phyloP scores from a whole-genome alignment of 2,888 invertebrate genomes.

The Alcis repandata region DNA sequence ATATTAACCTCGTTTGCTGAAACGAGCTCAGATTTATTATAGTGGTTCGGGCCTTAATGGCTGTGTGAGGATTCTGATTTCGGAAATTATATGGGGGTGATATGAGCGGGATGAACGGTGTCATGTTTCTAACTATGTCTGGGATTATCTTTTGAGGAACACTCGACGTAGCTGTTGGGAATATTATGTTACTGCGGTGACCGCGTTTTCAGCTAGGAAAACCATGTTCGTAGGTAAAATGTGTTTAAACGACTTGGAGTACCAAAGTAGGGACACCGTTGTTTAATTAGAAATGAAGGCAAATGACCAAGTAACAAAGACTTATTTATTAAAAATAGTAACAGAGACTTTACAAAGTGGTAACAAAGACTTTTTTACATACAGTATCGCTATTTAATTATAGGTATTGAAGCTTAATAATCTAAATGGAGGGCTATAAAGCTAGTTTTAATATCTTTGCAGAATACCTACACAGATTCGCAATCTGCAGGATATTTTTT shows the following conservation, averaged over 20 bases:
- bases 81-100: conserved; percentile 25
- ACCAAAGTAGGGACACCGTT: no score
- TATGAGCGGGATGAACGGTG: conserved; percentile 11
- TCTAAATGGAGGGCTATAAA: no score
- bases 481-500: no score
- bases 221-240: not conserved
- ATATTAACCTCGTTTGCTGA: conserved; percentile 66
- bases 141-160: conserved; percentile 16
- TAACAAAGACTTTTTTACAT: no score
- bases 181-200: not conserved
- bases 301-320: no score
- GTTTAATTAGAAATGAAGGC: no score
- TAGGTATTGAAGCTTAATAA: no score
- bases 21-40: conserved; percentile 66
- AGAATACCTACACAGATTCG: no score
- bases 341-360: no score
- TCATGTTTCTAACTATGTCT: conserved; percentile 5
- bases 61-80: conserved; percentile 40
- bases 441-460: no score
- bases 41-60: conserved; percentile 44
- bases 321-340: no score
- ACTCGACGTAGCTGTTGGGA: not conserved
- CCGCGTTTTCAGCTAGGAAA: not conserved
- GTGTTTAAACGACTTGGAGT: not conserved
- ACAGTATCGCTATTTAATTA: no score